These are phyloP conservation scores for Nannoperca australis DNA, from an alignment of 2,797 vertebrate genomes.

Conservation along the genomic window DNA sequence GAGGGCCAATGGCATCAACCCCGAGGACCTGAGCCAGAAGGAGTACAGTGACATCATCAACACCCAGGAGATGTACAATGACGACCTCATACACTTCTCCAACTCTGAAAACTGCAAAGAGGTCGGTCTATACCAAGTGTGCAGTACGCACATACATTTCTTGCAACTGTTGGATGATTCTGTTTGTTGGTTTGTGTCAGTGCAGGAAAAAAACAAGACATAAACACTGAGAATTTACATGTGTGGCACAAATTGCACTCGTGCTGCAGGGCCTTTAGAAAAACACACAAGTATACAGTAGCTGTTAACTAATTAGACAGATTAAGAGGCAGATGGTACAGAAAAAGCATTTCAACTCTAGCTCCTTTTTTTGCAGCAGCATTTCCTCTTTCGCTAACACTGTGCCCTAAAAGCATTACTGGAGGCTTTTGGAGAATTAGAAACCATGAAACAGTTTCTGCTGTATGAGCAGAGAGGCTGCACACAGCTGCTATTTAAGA, in stretches of 20 bases:
- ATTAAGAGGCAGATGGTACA: slow-evolving; percentile 63
- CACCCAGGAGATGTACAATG: slow-evolving; percentile 99
- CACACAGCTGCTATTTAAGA: slow-evolving; percentile 54
- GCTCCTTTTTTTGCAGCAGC: slow-evolving; percentile 22
- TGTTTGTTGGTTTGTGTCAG: slow-evolving; percentile 11
- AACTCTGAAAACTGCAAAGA: slow-evolving; percentile 99
- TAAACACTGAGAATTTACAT: slow-evolving; percentile 25
- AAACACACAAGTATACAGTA: slow-evolving; percentile 44
- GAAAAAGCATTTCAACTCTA: slow-evolving; percentile 33
- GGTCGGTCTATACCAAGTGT: slow-evolving; percentile 79
- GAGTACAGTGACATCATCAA: slow-evolving; percentile 99
- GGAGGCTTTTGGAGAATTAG: slow-evolving; percentile 55
- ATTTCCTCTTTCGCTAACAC: slow-evolving; percentile 46
- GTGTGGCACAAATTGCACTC: slow-evolving; percentile 18
- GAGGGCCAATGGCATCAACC: slow-evolving; percentile 98
- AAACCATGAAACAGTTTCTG: slow-evolving; percentile 56
- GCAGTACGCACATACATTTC: neutral
- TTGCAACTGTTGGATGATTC: neutral
- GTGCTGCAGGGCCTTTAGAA: slow-evolving; percentile 41
- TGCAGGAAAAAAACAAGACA: slow-evolving; percentile 10
- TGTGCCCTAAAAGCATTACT: slow-evolving; percentile 52
- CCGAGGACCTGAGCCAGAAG: slow-evolving; percentile 98
- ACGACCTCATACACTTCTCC: slow-evolving; percentile 99
- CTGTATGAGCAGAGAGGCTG: slow-evolving; percentile 47
- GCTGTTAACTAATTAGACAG: slow-evolving; percentile 61